A percentile compares a stretch with the other conserved stretches of the same genome.
These are phyloP conservation scores for Lycorma delicatula DNA, from an alignment of 1,140 invertebrate genomes.

Conservation along the genomic window DNA sequence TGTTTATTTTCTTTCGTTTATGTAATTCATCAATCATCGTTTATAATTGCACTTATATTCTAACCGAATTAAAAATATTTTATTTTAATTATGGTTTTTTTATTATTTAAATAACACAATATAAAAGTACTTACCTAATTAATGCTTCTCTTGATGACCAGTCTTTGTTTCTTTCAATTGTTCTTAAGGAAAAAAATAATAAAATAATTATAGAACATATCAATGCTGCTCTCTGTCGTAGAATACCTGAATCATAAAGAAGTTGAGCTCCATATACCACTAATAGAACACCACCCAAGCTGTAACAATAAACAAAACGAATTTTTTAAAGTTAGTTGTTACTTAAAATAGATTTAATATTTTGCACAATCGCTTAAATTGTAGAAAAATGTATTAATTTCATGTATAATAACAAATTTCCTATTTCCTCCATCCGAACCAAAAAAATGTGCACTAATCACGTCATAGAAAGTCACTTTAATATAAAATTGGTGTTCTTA, in stretches of 20 bases:
- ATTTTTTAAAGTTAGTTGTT: constrained; percentile 19
- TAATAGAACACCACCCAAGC: constrained; percentile 56
- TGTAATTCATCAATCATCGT: too few species aligned
- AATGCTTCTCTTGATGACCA: constrained; percentile 70
- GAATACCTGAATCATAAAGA: constrained; percentile 44
- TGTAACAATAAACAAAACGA: constrained; percentile 37
- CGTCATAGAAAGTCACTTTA: too few species aligned
- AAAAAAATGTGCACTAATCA: too few species aligned
- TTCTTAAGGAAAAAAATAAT: constrained; percentile 53
- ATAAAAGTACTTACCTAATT: constrained; percentile 54
- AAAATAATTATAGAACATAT: constrained; percentile 44
- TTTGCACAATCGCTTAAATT: background rate
- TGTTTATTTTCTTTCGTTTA: too few species aligned
- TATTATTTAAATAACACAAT: too few species aligned
- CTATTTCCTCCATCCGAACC: too few species aligned
- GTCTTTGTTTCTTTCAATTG: constrained; percentile 60
- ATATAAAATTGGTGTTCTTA: too few species aligned
- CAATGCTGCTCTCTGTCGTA: constrained; percentile 41
- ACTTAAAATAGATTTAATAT: background rate
- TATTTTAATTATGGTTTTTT: too few species aligned
- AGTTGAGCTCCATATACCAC: constrained; percentile 52
- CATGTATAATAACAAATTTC: too few species aligned
- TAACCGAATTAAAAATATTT: too few species aligned
- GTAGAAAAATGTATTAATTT: background rate
- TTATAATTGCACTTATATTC: too few species aligned